Conservation (phyloP, 2,888 invertebrate genomes). For the Laothoe populi region DNA sequence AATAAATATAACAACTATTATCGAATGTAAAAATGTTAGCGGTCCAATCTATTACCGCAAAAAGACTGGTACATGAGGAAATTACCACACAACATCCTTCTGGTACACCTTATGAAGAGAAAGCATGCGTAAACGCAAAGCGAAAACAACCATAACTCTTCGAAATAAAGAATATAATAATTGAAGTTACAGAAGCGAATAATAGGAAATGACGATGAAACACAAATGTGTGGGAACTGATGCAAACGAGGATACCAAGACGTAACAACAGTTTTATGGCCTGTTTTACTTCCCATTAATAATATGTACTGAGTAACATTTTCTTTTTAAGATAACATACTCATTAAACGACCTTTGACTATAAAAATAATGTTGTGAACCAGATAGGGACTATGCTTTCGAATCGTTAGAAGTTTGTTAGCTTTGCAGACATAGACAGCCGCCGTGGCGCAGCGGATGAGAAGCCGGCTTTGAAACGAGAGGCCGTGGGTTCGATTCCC, state of each 20-base stretch:
- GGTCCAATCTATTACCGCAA: conserved; percentile 1
- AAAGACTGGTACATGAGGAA: conserved; percentile 24
- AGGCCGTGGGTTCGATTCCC: too few relatives aligned
- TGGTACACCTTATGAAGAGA: conserved; percentile 27
- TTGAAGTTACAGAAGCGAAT: conserved; percentile 12
- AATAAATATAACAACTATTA: background rate
- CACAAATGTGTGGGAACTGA: conserved; percentile 42
- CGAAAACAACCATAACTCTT: conserved; percentile 30
- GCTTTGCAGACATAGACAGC: too few relatives aligned
- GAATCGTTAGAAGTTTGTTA: background rate
- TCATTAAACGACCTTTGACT: background rate
- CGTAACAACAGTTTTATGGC: conserved; percentile 5
- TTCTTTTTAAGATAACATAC: background rate
- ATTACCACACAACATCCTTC: conserved; percentile 26
- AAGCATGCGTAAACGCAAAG: conserved; percentile 25
- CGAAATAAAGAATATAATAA: conserved; percentile 27
- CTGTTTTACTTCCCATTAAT: conserved; percentile 7
- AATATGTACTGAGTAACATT: background rate
- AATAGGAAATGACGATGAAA: conserved; percentile 37
- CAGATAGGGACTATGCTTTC: background rate
- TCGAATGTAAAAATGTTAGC: too few relatives aligned
- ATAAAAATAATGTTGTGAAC: background rate
- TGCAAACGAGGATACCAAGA: conserved; percentile 18
- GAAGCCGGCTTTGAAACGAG: too few relatives aligned
- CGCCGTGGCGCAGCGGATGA: too few relatives aligned